phyloP scores from a whole-genome alignment of 2,888 invertebrate genomes.

The Drosophila cyrtoloma region DNA sequence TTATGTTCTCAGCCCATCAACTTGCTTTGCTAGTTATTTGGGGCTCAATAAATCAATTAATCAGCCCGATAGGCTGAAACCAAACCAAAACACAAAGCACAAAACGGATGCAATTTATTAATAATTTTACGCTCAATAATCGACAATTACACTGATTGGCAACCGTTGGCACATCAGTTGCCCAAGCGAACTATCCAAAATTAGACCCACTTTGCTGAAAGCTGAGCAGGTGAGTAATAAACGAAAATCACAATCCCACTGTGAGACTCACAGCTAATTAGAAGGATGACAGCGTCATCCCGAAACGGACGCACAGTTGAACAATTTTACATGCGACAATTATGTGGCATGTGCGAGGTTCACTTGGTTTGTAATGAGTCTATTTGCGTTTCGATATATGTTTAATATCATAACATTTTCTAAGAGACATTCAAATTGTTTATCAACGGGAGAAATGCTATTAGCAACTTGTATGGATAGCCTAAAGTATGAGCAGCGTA shows the following conservation, averaged over 20 bases:
- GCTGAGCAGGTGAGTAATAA: conserved; percentile 19
- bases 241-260: conserved; percentile 33
- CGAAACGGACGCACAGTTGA: conserved; percentile 20
- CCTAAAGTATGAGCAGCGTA: background rate
- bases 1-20: conserved; percentile 14
- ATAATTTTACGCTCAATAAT: conserved; percentile 68
- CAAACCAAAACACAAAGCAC: background rate
- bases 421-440: background rate
- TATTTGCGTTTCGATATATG: background rate
- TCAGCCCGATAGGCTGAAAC: conserved; percentile 10
- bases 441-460: background rate
- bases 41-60: conserved; percentile 71
- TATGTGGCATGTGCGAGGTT: conserved; percentile 21
- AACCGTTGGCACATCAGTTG: conserved; percentile 25
- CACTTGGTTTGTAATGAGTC: background rate
- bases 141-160: conserved; percentile 67
- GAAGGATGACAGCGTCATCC: conserved; percentile 26
- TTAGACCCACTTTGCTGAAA: conserved; percentile 34
- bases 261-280: conserved; percentile 38
- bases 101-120: conserved; percentile 59
- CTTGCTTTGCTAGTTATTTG: conserved; percentile 60
- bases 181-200: conserved; percentile 21
- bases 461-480: background rate
- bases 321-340: conserved; percentile 8
- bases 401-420: too few species aligned